Evolutionary conservation across 2,888 invertebrate genomes (phyloP).

Genomic region (Pomacea canaliculata): DNA sequence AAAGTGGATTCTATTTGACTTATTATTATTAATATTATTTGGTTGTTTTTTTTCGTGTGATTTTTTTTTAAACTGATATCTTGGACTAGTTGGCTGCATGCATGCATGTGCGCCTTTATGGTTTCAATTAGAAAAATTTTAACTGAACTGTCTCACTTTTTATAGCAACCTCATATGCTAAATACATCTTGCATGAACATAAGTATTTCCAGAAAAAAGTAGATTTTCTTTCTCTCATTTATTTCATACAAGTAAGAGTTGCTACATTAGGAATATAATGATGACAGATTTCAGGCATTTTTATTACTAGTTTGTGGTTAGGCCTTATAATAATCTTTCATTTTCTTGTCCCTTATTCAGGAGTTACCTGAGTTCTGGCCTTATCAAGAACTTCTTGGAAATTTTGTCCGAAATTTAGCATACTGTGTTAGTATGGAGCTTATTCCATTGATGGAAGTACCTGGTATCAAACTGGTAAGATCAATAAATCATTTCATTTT

Average conservation of each 20-base stretch:
- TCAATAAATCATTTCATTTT: neutral
- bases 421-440: constrained; percentile 87
- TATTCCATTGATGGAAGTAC: constrained; percentile 86
- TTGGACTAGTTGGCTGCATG: neutral
- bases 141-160: no score
- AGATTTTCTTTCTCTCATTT: no score
- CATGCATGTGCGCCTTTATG: neutral
- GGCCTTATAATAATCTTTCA: no score
- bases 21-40: neutral
- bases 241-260: no score
- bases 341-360: constrained; percentile 51
- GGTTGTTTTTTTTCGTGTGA: neutral
- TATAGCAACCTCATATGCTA: no score
- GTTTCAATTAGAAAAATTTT: no score
- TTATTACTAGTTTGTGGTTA: no score
- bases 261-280: no score
- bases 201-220: no score
- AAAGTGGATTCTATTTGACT: neutral
- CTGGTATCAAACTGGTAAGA: constrained; percentile 84
- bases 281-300: no score
- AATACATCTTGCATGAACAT: no score
- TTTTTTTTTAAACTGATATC: neutral
- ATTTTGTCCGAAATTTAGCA: constrained; percentile 81
- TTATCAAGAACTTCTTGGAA: constrained; percentile 81
- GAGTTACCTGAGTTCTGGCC: constrained; percentile 86